Evolutionary conservation across 2,797 vertebrate species (phyloP), one percentile per base, ranked within the genome.

Genomic region (Sparidentex hasta): DNA sequence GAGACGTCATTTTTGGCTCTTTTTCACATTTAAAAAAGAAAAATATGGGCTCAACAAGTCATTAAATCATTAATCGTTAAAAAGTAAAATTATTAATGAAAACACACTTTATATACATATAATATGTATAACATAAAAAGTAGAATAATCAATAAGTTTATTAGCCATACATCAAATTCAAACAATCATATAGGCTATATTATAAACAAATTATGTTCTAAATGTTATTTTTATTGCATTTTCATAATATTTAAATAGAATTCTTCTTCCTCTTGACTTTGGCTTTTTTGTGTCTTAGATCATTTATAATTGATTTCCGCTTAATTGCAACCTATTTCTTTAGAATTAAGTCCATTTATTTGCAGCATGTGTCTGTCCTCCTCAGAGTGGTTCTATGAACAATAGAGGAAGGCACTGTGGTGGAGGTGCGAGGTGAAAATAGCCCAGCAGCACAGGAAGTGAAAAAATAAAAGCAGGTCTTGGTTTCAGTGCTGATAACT

Each of bases 391-490:
- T n/a, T 23, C 0, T 16, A 21, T 25, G 52, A 71, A 67, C 41
- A 59, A 55, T 11, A 62, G 59, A 76, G 20, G 54, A 33, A 44
- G 20, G 3, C 41, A 1, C 3, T 80, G 75, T 33, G 62, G 81
- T 86, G 0, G 68, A 71, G 52, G 59, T 67, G 74, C 11, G 64
- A 74, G 44, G 58, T 67, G 78, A 65, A 80, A 71, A 73, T 72
- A 54, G 59, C 74, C 47, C 48, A 11, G 65, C 48, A 70, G 74
- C 76, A 69, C 82, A 92, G 84, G 88, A 92, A 88, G 41, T 85
- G 11, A 82, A 50, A 56, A 50, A 69, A 74, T 74, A 73, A 77
- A 83, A 83, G 54, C 41, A 62, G 62, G 27, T 72, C n/a, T 59
- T 52, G 20, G 75, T 83, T 84, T 85, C 74, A 58, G 46, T 0